Evolutionary conservation across 2,113 vertebrate species (phyloP).

Genomic region (Pituophis catenifer): DNA sequence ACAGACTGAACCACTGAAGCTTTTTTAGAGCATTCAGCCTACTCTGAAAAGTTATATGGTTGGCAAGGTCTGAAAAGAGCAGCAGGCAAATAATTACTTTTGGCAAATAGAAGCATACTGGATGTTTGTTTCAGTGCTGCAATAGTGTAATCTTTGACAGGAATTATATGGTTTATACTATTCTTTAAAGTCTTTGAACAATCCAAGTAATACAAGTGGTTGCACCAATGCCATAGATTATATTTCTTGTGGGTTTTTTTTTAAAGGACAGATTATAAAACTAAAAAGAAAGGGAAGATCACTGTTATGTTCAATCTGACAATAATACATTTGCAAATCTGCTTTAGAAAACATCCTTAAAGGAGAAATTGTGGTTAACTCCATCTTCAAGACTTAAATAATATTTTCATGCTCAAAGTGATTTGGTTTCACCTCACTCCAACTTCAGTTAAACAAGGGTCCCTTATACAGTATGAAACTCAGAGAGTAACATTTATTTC

Average conservation of each 20-base stretch:
- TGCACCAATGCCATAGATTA: not conserved
- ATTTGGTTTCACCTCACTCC: not conserved
- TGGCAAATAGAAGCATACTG: not conserved
- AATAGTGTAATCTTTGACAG: not conserved
- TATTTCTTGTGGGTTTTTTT: not conserved
- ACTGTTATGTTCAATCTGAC: not conserved
- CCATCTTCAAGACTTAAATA: not conserved
- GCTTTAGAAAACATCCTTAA: not conserved
- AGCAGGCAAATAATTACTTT: not conserved
- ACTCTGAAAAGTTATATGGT: not conserved
- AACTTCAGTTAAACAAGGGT: not conserved
- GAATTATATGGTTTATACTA: not conserved
- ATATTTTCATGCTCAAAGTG: not conserved
- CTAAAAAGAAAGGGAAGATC: not conserved
- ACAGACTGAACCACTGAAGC: not conserved
- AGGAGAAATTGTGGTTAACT: not conserved
- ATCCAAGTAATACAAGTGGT: not conserved
- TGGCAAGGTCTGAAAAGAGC: not conserved
- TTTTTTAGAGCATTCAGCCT: not conserved
- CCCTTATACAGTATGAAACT: not conserved
- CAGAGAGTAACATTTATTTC: not conserved
- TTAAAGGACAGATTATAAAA: not conserved
- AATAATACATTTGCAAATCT: not conserved
- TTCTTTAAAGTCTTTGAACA: not conserved
- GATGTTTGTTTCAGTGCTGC: not conserved